phyloP scores from a whole-genome alignment of 2,797 vertebrate species.

The Parambassis ranga region DNA sequence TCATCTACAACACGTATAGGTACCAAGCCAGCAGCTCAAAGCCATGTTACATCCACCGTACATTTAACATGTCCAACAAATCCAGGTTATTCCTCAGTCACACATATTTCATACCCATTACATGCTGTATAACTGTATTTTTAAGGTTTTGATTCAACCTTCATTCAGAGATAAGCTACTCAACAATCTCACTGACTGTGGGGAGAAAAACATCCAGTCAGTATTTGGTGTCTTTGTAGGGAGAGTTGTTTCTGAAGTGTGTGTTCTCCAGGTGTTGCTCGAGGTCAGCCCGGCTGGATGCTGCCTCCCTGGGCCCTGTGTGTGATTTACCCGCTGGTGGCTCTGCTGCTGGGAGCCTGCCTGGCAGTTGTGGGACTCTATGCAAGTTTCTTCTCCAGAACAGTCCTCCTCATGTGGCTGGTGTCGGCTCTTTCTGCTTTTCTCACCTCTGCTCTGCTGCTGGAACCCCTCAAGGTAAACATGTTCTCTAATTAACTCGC shows the following conservation, averaged over 20 bases:
- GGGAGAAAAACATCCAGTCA: too few relatives aligned
- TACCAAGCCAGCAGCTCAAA: constrained; percentile 45
- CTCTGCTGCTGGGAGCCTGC: constrained; percentile 64
- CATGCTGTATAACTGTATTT: too few relatives aligned
- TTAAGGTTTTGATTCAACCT: too few relatives aligned
- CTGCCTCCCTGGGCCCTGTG: constrained; percentile 75
- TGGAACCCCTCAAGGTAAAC: constrained; percentile 82
- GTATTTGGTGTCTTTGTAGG: not conserved
- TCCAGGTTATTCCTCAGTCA: too few relatives aligned
- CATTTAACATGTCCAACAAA: too few relatives aligned
- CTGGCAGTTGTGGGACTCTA: constrained; percentile 77
- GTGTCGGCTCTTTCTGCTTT: constrained; percentile 73
- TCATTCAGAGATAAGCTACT: too few relatives aligned
- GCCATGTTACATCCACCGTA: too few relatives aligned
- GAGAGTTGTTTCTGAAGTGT: not conserved
- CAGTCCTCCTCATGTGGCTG: constrained; percentile 81
- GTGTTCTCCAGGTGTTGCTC: constrained; percentile 69
- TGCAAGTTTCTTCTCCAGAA: constrained; percentile 72
- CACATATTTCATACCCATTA: too few relatives aligned
- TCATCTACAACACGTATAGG: constrained; percentile 81
- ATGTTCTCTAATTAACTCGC: not conserved
- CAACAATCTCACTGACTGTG: too few relatives aligned
- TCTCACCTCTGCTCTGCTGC: constrained; percentile 76
- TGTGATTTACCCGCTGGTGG: constrained; percentile 70
- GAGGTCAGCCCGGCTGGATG: constrained; percentile 58